Base-by-base conservation (phyloP, 2,888 invertebrate species). In the Phalangium opilio region DNA sequence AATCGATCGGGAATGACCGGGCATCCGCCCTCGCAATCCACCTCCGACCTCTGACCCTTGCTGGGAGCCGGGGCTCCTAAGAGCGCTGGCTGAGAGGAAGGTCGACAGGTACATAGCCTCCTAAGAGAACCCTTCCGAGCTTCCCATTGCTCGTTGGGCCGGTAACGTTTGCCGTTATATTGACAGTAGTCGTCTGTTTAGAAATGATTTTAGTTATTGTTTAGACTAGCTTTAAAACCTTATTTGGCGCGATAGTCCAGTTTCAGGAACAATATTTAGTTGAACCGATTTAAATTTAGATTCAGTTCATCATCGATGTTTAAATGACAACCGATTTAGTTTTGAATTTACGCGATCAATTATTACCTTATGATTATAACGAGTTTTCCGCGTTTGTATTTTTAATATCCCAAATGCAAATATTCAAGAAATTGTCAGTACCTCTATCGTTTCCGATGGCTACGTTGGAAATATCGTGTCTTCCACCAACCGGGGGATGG, bases 121-220 rank as follows among this genome's bases (percentile, higher is more conserved):
- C 41, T 53, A 42, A 49, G 44, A 10, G 35, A 39, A 19, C 46
- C 45, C 14, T 50, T 45, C 12, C 40, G 41, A 3, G 46, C 52
- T 20, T 56, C 55, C 57, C 57, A 57, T 35, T 53, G 49, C 36
- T 57, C 56, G 17, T 50, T 51, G 2, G 52, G 40, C 33, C 50
- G 43, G 42, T 54, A 56, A 3, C 52, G 46, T 18, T 47, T 48
- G 2, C 55, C 56, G 47, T 56, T 48, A 36, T 53, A 52, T 38
- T 49, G 36, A 45, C 57, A 57, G 38, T 39, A 46, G 19, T 39
- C 52, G 46, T 35, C 43, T 47, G 34, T 38, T 19, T n/a, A n/a
- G 17, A 34, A 48, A 41, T 10, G 44, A 18, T 38, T 38, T 38
- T 18, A n/a, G 14, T 10, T 38, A 3, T 14, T 12, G 8, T 38